These are phyloP conservation scores for Coptodon bakossiorum DNA, from an alignment of 2,113 vertebrate genomes.

Conservation along the genomic window DNA sequence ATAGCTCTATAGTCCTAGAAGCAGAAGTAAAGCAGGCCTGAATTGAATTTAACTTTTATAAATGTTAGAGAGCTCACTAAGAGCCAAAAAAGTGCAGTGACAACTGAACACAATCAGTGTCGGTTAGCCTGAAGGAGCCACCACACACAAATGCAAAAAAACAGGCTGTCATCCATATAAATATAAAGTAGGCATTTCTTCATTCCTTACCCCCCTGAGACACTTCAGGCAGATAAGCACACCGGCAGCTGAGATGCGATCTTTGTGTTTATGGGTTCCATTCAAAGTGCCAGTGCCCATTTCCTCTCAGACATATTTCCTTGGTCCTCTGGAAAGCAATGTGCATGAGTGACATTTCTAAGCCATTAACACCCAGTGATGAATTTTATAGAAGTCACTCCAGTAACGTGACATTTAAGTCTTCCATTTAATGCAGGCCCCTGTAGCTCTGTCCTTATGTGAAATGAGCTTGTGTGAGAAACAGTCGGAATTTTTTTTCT, in stretches of 20 bases:
- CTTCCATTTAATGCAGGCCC: constrained; percentile 8
- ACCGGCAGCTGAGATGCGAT: background rate
- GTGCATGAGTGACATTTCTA: constrained; percentile 52
- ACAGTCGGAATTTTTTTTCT: background rate
- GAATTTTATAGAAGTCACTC: constrained; percentile 39
- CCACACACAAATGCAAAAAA: background rate
- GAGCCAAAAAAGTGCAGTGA: background rate
- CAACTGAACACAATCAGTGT: background rate
- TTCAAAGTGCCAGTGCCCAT: background rate
- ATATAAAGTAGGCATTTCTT: background rate
- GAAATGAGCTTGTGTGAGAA: background rate
- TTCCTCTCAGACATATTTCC: background rate
- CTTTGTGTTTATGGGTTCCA: constrained; percentile 10
- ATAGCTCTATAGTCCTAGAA: background rate
- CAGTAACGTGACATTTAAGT: constrained; percentile 47
- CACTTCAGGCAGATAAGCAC: constrained; percentile 1
- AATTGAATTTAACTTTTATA: background rate
- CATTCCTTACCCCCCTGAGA: background rate
- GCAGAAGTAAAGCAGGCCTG: background rate
- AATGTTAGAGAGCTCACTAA: background rate
- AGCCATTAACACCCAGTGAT: constrained; percentile 33
- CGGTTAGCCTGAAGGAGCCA: background rate
- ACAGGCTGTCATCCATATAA: background rate
- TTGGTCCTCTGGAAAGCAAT: background rate
- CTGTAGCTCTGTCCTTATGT: background rate